A percentile compares a stretch with the other conserved stretches of the same genome.
Evolutionary conservation across 2,797 vertebrate genomes (phyloP).

Genomic region (Moxostoma hubbsi): DNA sequence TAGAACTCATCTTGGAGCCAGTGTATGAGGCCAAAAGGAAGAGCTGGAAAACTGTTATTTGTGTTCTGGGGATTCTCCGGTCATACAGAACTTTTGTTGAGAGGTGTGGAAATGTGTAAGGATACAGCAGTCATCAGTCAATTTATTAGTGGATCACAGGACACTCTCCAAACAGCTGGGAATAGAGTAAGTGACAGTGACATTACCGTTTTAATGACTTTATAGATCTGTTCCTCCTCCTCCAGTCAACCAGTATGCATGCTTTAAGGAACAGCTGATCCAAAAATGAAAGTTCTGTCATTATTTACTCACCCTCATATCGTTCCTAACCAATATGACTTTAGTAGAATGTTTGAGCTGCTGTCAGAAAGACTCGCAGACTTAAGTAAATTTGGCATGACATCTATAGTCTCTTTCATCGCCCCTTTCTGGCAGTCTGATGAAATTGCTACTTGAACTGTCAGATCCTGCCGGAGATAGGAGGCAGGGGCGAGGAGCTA

Average conservation of each 20-base stretch:
- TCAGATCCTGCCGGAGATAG: too few relatives aligned
- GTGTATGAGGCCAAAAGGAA: neutral
- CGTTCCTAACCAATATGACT: too few relatives aligned
- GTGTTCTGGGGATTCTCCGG: slow-evolving; percentile 13
- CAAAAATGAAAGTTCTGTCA: too few relatives aligned
- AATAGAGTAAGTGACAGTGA: slow-evolving; percentile 26
- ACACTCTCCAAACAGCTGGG: slow-evolving; percentile 1
- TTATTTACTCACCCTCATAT: too few relatives aligned
- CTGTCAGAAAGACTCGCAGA: too few relatives aligned
- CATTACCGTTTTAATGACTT: neutral
- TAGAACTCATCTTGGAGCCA: neutral
- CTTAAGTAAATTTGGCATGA: too few relatives aligned
- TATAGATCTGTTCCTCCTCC: neutral
- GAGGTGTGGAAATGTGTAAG: neutral
- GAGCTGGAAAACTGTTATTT: slow-evolving; percentile 19
- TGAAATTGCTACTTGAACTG: too few relatives aligned
- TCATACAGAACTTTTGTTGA: slow-evolving; percentile 10
- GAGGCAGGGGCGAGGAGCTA: too few relatives aligned
- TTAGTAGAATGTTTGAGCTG: too few relatives aligned
- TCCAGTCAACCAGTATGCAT: neutral
- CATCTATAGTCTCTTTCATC: too few relatives aligned
- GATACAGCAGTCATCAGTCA: neutral
- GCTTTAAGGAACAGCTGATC: too few relatives aligned
- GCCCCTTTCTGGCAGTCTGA: too few relatives aligned
- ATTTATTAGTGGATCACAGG: slow-evolving; percentile 25